Percentiles rank a stretch among this genome's conserved stretches.
These are phyloP conservation scores for Orbicella faveolata DNA, from an alignment of 64 coral and sea anemone genomes.

Conservation along the genomic window DNA sequence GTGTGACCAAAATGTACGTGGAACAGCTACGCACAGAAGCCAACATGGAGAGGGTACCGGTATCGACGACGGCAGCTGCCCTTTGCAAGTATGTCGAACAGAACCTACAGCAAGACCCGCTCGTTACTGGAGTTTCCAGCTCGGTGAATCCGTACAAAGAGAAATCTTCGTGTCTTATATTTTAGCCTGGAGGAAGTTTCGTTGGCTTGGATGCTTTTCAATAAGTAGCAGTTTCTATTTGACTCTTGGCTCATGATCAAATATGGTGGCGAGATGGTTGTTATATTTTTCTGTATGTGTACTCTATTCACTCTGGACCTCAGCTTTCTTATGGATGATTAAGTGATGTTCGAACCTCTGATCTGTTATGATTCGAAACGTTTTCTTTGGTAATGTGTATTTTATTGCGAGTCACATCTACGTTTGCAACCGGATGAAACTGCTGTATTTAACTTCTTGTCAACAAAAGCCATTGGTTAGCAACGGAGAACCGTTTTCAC, in stretches of 20 bases:
- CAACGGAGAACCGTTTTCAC: background rate
- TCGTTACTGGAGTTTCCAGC: constrained; percentile 34
- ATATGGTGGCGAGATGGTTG: too few relatives aligned
- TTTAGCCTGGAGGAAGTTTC: background rate
- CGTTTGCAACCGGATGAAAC: background rate
- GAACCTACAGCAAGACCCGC: constrained; percentile 8
- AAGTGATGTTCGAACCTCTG: too few relatives aligned
- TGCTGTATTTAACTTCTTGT: background rate
- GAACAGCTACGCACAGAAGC: constrained; percentile 32
- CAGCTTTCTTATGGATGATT: too few relatives aligned
- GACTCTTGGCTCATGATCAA: background rate
- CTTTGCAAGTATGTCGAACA: constrained; percentile 29
- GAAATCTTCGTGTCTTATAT: constrained; percentile 44
- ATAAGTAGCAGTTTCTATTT: background rate
- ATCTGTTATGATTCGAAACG: too few relatives aligned
- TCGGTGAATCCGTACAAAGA: constrained; percentile 37
- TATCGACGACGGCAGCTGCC: constrained; percentile 22
- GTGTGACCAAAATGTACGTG: constrained; percentile 27
- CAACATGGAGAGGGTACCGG: background rate
- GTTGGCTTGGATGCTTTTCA: background rate
- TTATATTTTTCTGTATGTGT: too few relatives aligned
- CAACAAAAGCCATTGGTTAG: background rate
- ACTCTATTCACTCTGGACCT: too few relatives aligned
- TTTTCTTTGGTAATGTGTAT: background rate
- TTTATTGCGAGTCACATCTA: background rate